Evolutionary conservation across 2,113 vertebrate genomes (phyloP).

Genomic region (Rhea americana): DNA sequence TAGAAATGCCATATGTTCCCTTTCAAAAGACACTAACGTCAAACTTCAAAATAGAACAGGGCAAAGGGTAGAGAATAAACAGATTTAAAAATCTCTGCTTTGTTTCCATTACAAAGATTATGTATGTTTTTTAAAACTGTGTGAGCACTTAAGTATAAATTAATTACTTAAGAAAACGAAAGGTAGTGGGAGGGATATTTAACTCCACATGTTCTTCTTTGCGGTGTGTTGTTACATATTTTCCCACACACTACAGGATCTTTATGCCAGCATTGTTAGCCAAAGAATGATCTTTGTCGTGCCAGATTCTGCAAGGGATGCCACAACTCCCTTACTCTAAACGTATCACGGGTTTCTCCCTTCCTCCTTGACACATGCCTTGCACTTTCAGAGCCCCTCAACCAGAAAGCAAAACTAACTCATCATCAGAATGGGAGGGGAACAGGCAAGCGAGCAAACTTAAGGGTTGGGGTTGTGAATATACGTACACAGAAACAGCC

Average conservation of each 20-base stretch:
- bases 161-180: no score
- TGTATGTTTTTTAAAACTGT: background rate
- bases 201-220: background rate
- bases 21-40: background rate
- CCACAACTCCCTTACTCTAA: background rate
- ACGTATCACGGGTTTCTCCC: fast-evolving
- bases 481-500: fast-evolving
- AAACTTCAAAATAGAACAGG: conserved; percentile 49
- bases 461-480: background rate
- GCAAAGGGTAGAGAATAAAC: conserved; percentile 34
- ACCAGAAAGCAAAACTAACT: fast-evolving
- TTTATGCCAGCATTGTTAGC: background rate
- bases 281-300: background rate
- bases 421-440: background rate
- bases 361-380: background rate
- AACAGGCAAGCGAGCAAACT: background rate
- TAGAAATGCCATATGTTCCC: conserved; percentile 54
- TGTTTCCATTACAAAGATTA: background rate
- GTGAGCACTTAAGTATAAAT: background rate
- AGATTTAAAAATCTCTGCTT: conserved; percentile 9
- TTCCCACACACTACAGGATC: background rate
- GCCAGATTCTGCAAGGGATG: background rate
- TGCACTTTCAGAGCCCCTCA: background rate
- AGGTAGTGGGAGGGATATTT: background rate
- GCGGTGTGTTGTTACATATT: background rate